Evolutionary conservation across 1,140 invertebrate species (phyloP), one percentile per base, ranked within the genome.

Genomic region (fruit fly (Drosophila melanogaster)): DNA sequence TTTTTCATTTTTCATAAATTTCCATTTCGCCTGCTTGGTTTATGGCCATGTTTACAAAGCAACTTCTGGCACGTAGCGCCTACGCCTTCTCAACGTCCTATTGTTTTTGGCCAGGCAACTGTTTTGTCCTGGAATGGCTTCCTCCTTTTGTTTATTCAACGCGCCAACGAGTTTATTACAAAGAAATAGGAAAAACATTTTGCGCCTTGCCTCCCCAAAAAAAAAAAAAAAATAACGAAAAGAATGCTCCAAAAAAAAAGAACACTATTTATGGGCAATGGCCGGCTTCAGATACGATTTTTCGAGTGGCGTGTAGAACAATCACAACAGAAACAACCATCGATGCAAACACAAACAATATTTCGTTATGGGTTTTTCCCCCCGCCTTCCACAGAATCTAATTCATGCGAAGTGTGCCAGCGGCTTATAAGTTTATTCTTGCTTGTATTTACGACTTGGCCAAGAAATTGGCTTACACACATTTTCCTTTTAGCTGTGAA

Each of bases 221-320:
- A 30, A 11, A 37, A 15, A 33, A 47, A 15, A 38, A 59, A 50
- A 50, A 38, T 26, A 11, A 37, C 12, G 24, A 51, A 19, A 38
- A 59, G 44, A 51, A 38, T 26, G 17, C 3, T 4, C 44, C 4
- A 24, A 33, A 43, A 69, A 64, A 55, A 65, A 62, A 55, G 43
- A 85, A 86, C 78, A 86, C 83, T 85, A 85, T 85, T 85, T 85
- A 85, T 85, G 78, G 81, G 57, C 83, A 81, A 78, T 85, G 81
- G 83, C 70, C 72, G 53, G 71, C 81, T 65, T 75, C 46, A 67
- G 77, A 71, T 71, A 71, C 70, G 44, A 49, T 64, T 66, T 77
- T 69, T 73, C 51, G 74, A 81, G 79, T 69, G 62, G 73, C 74
- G 49, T 73, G 73, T 81, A 78, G 66, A 60, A 77, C 81, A 80